phyloP scores from a whole-genome alignment of 2,797 vertebrate species.

The Botia almorhae region DNA sequence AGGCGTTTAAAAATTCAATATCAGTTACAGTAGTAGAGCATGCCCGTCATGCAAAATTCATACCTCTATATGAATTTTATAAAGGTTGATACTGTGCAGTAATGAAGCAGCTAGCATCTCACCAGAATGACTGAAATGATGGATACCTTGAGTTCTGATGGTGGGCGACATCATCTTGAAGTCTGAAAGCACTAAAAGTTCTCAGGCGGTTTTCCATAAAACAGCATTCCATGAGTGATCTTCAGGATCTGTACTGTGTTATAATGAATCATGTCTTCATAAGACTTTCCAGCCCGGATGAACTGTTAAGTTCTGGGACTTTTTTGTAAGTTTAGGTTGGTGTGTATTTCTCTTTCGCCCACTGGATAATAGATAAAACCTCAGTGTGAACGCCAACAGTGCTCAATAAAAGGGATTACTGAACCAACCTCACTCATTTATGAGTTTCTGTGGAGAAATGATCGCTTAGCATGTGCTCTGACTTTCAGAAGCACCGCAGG shows the following conservation, averaged over 20 bases:
- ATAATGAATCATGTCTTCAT: constrained; percentile 28
- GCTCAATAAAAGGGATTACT: constrained; percentile 52
- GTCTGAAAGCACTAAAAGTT: not conserved
- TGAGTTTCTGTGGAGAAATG: constrained; percentile 36
- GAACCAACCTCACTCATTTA: constrained; percentile 36
- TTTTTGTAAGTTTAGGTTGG: constrained; percentile 1
- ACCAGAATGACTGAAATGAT: constrained; percentile 14
- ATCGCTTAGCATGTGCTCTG: constrained; percentile 40
- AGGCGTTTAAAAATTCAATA: constrained; percentile 48
- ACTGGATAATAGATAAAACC: not conserved
- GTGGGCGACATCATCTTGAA: constrained; percentile 3
- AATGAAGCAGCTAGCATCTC: constrained; percentile 43
- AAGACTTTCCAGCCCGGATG: constrained; percentile 14
- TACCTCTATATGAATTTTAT: constrained; percentile 14
- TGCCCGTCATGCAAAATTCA: constrained; percentile 51
- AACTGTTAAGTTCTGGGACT: not conserved
- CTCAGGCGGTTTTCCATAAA: not conserved
- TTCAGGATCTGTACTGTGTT: not conserved
- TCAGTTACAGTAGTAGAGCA: constrained; percentile 16
- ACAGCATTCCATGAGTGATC: not conserved
- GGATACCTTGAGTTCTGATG: constrained; percentile 9
- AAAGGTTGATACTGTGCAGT: constrained; percentile 31
- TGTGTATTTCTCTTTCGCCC: not conserved
- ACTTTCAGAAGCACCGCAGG: constrained; percentile 6
- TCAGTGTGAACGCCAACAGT: constrained; percentile 30